phyloP scores from a whole-genome alignment of 2,113 vertebrate genomes.

The Eudyptes chrysolophus region DNA sequence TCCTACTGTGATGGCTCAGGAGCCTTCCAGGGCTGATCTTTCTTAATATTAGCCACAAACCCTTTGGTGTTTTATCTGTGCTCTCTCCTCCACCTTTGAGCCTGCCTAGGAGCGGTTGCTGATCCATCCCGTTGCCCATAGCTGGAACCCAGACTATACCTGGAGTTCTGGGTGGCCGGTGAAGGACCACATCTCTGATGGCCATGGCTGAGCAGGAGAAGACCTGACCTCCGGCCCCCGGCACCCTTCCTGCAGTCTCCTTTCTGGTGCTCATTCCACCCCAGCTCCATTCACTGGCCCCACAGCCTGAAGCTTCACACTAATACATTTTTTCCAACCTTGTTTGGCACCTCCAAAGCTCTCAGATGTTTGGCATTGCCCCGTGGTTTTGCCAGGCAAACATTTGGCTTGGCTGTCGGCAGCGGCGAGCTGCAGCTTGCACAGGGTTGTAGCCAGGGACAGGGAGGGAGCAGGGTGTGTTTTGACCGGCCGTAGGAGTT shows the following conservation, averaged over 20 bases:
- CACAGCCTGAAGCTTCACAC: background rate
- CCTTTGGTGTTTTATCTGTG: background rate
- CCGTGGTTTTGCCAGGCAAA: fast-evolving
- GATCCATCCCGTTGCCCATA: background rate
- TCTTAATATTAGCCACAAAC: background rate
- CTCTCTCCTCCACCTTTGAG: background rate
- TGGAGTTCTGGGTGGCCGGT: background rate
- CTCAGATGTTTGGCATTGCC: background rate
- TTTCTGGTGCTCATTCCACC: background rate
- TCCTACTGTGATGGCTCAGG: background rate
- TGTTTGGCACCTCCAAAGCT: background rate
- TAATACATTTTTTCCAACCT: background rate
- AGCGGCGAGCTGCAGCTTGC: background rate
- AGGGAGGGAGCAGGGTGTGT: background rate
- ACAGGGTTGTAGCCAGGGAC: background rate
- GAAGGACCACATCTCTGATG: background rate
- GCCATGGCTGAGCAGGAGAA: background rate
- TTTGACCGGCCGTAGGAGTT: background rate
- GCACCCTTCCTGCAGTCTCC: background rate
- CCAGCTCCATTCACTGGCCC: background rate
- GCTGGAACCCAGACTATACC: background rate
- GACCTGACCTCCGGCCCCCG: background rate
- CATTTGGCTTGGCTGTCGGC: background rate
- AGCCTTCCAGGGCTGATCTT: background rate
- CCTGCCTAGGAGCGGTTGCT: background rate